A percentile compares a stretch with the other conserved stretches of the same genome.
Conservation (phyloP, 2,113 vertebrate genomes). For the Hydrolagus affinis region DNA sequence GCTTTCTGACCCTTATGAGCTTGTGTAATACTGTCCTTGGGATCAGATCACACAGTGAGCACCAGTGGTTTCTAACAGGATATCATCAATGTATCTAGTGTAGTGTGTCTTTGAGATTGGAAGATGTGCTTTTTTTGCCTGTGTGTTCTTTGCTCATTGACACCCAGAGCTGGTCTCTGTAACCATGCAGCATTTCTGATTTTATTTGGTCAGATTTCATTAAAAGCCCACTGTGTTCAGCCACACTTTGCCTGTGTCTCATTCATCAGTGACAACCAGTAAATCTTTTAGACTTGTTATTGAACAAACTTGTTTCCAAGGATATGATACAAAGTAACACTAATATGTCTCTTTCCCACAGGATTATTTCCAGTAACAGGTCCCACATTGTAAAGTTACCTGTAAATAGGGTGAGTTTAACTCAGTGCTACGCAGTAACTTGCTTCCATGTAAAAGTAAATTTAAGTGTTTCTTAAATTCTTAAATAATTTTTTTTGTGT, state of each 20-base stretch:
- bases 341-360: conserved; percentile 48
- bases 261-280: not conserved
- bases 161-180: not conserved
- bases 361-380: conserved; percentile 87
- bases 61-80: too few relatives aligned
- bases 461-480: too few relatives aligned
- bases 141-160: not conserved
- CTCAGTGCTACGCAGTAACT: not conserved
- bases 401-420: conserved; percentile 69
- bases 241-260: not conserved
- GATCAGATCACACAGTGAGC: too few relatives aligned
- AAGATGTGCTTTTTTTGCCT: not conserved
- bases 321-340: not conserved
- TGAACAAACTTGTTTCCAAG: not conserved
- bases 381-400: conserved; percentile 86
- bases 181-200: not conserved
- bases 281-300: not conserved
- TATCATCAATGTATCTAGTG: too few relatives aligned
- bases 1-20: too few relatives aligned
- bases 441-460: not conserved
- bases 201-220: not conserved
- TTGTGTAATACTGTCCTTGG: too few relatives aligned
- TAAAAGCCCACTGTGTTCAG: not conserved
- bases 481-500: too few relatives aligned
- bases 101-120: not conserved